These are phyloP conservation scores for Caloenas nicobarica DNA, from an alignment of 2,113 vertebrate species.

Conservation along the genomic window DNA sequence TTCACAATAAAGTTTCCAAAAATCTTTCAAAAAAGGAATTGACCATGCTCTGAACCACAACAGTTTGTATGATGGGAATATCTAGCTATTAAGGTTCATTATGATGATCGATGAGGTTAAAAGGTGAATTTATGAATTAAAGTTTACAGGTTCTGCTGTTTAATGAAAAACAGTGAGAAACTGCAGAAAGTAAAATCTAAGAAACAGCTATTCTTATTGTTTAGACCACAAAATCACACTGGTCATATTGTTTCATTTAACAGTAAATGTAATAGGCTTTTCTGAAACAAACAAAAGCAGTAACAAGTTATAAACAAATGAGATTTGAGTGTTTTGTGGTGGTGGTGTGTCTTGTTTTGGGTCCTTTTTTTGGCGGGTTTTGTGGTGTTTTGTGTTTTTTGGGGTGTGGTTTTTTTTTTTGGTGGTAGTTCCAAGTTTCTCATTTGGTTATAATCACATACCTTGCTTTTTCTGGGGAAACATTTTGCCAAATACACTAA, in stretches of 20 bases:
- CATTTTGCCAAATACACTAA: conserved; percentile 33
- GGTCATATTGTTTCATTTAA: conserved; percentile 66
- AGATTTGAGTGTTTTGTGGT: not conserved
- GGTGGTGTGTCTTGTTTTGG: not conserved
- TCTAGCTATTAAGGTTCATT: conserved; percentile 44
- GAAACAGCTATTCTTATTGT: conserved; percentile 37
- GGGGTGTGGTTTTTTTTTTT: too few relatives aligned
- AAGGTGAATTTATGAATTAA: conserved; percentile 46
- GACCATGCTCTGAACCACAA: conserved; percentile 5
- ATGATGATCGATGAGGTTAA: conserved; percentile 49
- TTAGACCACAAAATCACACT: conserved; percentile 49
- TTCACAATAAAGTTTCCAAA: not conserved
- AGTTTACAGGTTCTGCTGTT: conserved; percentile 49
- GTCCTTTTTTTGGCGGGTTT: not conserved
- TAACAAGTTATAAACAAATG: conserved; percentile 62
- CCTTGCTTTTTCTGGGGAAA: conserved; percentile 4
- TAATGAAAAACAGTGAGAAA: conserved; percentile 35
- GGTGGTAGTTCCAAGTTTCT: conserved; percentile 17
- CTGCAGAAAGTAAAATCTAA: not conserved
- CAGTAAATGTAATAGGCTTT: conserved; percentile 37
- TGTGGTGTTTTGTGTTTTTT: not conserved
- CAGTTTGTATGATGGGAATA: not conserved
- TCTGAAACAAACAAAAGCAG: conserved; percentile 59
- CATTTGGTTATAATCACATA: conserved; percentile 55
- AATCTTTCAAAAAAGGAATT: conserved; percentile 20